A percentile compares a stretch with the other conserved stretches of the same genome.
Evolutionary conservation across 2,113 vertebrate species (phyloP).

Genomic region (Cryptomyrus ogoouensis): DNA sequence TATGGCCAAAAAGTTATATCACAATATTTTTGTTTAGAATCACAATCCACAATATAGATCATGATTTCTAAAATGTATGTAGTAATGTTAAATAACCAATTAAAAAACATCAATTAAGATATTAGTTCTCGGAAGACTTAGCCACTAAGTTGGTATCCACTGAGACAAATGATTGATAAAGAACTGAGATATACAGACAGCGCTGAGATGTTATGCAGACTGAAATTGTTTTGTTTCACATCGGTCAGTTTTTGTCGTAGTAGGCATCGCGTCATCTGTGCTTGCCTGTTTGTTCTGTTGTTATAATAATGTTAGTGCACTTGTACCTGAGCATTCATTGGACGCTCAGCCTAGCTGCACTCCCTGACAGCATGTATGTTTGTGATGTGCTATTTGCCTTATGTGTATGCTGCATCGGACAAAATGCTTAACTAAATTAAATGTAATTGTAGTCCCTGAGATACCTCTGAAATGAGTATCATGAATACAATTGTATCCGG

Average conservation of each 20-base stretch:
- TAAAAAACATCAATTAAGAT: background rate
- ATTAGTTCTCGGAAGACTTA: background rate
- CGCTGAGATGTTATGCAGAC: background rate
- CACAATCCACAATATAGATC: background rate
- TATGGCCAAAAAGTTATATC: background rate
- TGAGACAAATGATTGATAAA: background rate
- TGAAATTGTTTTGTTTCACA: background rate
- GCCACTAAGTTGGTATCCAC: background rate
- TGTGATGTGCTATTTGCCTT: background rate
- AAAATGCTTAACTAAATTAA: background rate
- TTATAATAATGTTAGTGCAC: background rate
- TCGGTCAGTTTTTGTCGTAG: background rate
- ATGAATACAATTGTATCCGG: background rate
- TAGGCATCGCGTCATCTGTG: background rate
- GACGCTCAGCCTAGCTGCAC: background rate
- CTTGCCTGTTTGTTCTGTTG: background rate
- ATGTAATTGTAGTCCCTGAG: background rate
- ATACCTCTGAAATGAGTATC: background rate
- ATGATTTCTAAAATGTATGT: background rate
- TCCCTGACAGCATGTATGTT: background rate
- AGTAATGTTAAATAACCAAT: background rate
- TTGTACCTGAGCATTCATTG: background rate
- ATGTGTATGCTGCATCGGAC: background rate
- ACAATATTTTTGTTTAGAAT: background rate
- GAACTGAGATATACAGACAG: background rate